Evolutionary conservation across 2,888 invertebrate genomes (phyloP).

Genomic region (Piscicola geometra): DNA sequence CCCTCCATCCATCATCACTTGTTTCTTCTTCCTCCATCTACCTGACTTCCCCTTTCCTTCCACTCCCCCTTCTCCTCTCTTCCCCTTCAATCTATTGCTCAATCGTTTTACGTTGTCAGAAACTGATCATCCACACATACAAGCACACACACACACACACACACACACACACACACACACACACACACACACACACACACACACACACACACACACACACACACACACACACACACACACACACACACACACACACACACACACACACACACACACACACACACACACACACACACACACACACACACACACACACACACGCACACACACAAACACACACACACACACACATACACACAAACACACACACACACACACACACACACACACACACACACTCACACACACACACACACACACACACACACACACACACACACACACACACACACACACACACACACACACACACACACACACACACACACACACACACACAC

Average conservation of each 20-base stretch:
- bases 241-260: slow-evolving; percentile 19
- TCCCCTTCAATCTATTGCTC: no score
- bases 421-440: slow-evolving; percentile 27
- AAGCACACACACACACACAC: slow-evolving; percentile 12
- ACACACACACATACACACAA: slow-evolving; percentile 16
- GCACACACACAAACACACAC: slow-evolving; percentile 16
- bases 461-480: slow-evolving; percentile 34
- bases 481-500: slow-evolving; percentile 34
- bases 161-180: slow-evolving; percentile 19
- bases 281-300: slow-evolving; percentile 19
- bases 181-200: slow-evolving; percentile 19
- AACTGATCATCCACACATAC: slow-evolving; percentile 2
- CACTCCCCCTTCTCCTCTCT: no score
- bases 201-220: slow-evolving; percentile 19
- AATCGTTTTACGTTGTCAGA: no score
- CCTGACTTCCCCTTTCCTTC: no score
- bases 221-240: slow-evolving; percentile 19
- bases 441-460: slow-evolving; percentile 32
- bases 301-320: slow-evolving; percentile 19
- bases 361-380: slow-evolving; percentile 19
- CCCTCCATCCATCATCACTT: no score
- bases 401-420: slow-evolving; percentile 28
- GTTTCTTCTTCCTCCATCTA: no score
- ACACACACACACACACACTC: slow-evolving; percentile 19
- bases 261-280: slow-evolving; percentile 19